A percentile compares a stretch with the other conserved stretches of the same genome.
phyloP scores from a whole-genome alignment of 64 coral and sea anemone genomes.

The Trachythela sp. region DNA sequence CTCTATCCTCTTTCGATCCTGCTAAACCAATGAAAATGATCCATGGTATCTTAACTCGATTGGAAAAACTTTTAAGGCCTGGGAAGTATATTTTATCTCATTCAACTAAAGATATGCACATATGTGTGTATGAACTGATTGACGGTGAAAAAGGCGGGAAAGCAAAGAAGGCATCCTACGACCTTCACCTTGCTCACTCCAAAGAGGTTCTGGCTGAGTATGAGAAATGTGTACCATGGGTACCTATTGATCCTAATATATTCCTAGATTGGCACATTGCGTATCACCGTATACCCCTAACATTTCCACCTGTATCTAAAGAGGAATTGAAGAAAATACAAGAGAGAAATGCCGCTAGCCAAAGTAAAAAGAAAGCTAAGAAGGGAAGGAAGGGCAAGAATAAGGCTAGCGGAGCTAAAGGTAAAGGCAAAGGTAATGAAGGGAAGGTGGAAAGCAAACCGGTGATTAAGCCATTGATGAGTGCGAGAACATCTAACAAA shows the following conservation, averaged over 20 bases:
- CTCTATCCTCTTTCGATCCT: not conserved
- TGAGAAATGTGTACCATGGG: conserved; percentile 11
- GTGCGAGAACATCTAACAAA: not conserved
- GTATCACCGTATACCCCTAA: not conserved
- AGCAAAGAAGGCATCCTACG: not conserved
- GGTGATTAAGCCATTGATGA: not conserved
- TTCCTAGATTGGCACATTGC: conserved; percentile 22
- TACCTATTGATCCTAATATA: conserved; percentile 2
- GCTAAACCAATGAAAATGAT: conserved; percentile 11
- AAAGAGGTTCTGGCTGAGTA: not conserved
- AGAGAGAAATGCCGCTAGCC: not conserved
- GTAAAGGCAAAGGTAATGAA: not conserved
- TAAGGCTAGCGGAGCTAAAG: not conserved
- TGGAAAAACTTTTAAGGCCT: not conserved
- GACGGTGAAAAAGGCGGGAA: not conserved
- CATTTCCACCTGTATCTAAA: not conserved
- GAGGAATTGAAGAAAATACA: not conserved
- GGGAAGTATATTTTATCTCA: conserved; percentile 1
- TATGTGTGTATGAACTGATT: not conserved
- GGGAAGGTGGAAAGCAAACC: not conserved
- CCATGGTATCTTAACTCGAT: not conserved
- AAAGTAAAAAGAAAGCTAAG: not conserved
- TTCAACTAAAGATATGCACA: not conserved
- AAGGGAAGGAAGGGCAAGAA: not conserved
- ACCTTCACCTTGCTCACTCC: not conserved